Evolutionary conservation across 1,140 invertebrate genomes (phyloP).

Genomic region (Ostrea denselamellosa): DNA sequence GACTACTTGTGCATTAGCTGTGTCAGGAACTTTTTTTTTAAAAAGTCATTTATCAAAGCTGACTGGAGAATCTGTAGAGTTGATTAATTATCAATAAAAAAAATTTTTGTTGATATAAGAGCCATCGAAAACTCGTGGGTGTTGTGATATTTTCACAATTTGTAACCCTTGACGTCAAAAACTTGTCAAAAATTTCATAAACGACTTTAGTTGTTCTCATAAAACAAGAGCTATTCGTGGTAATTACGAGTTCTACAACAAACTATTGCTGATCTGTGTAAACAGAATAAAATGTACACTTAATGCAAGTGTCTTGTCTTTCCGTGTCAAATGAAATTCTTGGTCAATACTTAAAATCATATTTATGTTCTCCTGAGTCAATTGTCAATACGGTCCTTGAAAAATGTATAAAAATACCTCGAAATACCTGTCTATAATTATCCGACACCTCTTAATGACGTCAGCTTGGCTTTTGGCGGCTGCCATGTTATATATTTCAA

Average conservation of each 20-base stretch:
- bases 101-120: background rate
- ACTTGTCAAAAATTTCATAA: background rate
- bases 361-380: slow-evolving; percentile 7
- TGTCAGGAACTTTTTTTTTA: too few species aligned
- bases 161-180: slow-evolving; percentile 12
- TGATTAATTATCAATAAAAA: background rate
- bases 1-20: too few species aligned
- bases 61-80: background rate
- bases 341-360: slow-evolving; percentile 28
- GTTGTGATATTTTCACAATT: background rate
- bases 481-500: slow-evolving; percentile 20
- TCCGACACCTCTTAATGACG: background rate
- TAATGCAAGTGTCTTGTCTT: slow-evolving; percentile 29
- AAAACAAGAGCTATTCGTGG: background rate
- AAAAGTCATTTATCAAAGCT: too few species aligned
- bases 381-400: slow-evolving; percentile 29
- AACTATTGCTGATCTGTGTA: background rate
- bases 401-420: slow-evolving; percentile 6
- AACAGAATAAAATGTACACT: background rate
- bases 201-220: background rate
- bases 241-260: slow-evolving; percentile 9
- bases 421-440: slow-evolving; percentile 36
- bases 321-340: slow-evolving; percentile 11
- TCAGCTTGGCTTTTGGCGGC: slow-evolving; percentile 9
- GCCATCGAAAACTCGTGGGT: background rate